These are phyloP conservation scores for Cosmopolites sordidus DNA, from an alignment of 2,888 invertebrate species.

Conservation along the genomic window DNA sequence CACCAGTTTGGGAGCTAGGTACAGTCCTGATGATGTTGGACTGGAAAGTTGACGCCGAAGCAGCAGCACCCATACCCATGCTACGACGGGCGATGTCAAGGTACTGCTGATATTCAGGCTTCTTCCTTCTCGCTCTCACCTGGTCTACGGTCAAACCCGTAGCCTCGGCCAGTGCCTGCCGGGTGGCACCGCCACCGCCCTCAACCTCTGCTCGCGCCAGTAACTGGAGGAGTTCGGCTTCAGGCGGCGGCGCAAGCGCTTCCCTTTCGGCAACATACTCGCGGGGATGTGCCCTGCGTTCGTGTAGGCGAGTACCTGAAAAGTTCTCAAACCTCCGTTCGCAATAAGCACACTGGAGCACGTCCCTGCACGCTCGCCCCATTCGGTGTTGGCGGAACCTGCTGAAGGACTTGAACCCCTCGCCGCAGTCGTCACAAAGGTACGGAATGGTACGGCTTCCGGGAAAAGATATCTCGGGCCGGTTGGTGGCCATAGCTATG, in stretches of 20 bases:
- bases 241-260: constrained; percentile 2
- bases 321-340: background rate
- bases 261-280: constrained; percentile 3
- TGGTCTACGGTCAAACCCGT: constrained; percentile 18
- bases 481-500: background rate
- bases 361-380: background rate
- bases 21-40: background rate
- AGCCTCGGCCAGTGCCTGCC: constrained; percentile 7
- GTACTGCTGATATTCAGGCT: constrained; percentile 9
- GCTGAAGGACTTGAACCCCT: background rate
- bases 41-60: background rate
- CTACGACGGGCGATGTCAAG: background rate
- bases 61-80: background rate
- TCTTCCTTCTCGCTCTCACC: constrained; percentile 11
- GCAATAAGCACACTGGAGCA: constrained; percentile 8
- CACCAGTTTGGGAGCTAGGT: background rate
- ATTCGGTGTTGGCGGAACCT: background rate
- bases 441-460: background rate
- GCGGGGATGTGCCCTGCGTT: too few relatives aligned
- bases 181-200: background rate
- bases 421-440: background rate
- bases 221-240: constrained; percentile 3
- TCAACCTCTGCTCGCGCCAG: constrained; percentile 14
- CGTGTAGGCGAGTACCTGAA: constrained; percentile 4
- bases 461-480: constrained; percentile 2